phyloP scores from a whole-genome alignment of 2,113 vertebrate species.

The Paralichthys olivaceus region DNA sequence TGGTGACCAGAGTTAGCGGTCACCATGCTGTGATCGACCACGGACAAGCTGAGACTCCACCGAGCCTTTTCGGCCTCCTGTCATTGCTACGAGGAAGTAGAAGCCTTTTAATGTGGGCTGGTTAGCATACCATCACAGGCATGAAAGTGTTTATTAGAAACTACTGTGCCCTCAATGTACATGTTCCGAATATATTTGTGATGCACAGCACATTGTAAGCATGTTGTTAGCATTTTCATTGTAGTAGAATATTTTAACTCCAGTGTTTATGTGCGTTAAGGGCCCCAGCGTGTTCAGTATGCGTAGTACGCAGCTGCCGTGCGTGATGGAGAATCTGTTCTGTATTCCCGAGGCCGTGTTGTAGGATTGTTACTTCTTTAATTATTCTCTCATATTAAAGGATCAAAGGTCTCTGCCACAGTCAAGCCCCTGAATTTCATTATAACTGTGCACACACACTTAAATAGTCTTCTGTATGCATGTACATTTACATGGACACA shows the following conservation, averaged over 20 bases:
- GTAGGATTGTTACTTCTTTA: conserved; percentile 83
- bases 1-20: conserved; percentile 34
- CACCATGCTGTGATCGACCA: conserved; percentile 49
- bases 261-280: conserved; percentile 39
- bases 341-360: conserved; percentile 77
- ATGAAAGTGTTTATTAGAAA: conserved; percentile 29
- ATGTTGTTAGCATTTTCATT: conserved; percentile 53
- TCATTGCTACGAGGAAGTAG: conserved; percentile 15
- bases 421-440: conserved; percentile 77
- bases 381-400: conserved; percentile 87
- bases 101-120: conserved; percentile 18
- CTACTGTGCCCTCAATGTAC: not conserved
- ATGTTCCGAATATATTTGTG: conserved; percentile 15
- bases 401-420: conserved; percentile 83
- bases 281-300: conserved; percentile 49
- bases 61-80: conserved; percentile 38
- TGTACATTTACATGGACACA: conserved; percentile 21
- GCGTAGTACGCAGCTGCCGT: conserved; percentile 56
- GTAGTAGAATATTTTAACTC: conserved; percentile 34
- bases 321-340: conserved; percentile 61
- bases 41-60: conserved; percentile 48
- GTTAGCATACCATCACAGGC: conserved; percentile 13
- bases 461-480: conserved; percentile 10
- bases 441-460: conserved; percentile 44
- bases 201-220: conserved; percentile 26